Conservation (phyloP, 2,888 invertebrate species). For the Chymomyza amoena region DNA sequence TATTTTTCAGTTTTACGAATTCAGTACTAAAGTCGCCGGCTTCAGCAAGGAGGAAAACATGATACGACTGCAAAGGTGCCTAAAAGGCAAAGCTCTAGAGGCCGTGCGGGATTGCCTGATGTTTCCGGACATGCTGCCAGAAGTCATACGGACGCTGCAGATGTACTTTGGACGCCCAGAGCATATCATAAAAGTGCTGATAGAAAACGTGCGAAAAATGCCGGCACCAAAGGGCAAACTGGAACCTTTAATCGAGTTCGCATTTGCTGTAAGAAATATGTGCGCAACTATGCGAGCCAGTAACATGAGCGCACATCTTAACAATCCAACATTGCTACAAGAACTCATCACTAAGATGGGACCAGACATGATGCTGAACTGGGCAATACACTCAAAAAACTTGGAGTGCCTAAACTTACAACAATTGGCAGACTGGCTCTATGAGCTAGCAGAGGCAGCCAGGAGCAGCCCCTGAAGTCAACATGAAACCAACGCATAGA, state of each 20-base stretch:
- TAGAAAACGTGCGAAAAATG: background rate
- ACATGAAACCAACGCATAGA: no score
- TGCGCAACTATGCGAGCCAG: no score
- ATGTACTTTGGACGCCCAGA: slow-evolving; percentile 5
- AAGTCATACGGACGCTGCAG: slow-evolving; percentile 1
- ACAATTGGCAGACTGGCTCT: background rate
- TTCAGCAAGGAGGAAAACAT: background rate
- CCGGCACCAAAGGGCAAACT: background rate
- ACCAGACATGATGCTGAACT: no score
- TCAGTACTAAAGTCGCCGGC: background rate
- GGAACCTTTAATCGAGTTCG: background rate
- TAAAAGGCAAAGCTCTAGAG: background rate
- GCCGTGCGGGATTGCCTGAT: background rate
- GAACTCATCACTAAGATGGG: no score
- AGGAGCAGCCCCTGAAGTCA: no score
- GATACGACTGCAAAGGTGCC: background rate
- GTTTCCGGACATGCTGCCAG: background rate
- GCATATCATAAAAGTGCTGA: background rate
- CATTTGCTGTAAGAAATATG: no score
- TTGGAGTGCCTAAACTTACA: background rate
- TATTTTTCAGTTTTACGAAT: background rate
- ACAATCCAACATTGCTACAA: no score
- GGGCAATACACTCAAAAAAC: no score
- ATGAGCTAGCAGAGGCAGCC: background rate
- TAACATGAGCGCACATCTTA: no score